A percentile compares a stretch with the other conserved stretches of the same genome.
phyloP scores from a whole-genome alignment of 2,113 vertebrate species.

The Brienomyrus brachyistius region DNA sequence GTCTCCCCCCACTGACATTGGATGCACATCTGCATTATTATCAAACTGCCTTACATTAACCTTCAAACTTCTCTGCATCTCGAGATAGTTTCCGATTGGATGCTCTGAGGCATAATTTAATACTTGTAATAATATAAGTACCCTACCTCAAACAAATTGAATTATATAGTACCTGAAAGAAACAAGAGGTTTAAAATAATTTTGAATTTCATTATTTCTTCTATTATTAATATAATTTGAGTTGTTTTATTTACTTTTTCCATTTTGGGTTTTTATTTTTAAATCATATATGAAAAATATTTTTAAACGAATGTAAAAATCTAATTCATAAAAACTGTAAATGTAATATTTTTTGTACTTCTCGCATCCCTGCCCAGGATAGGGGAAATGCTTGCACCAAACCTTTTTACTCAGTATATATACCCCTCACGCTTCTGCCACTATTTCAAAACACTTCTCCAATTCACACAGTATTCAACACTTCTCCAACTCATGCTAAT shows the following conservation, averaged over 20 bases:
- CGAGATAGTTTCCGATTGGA: neutral
- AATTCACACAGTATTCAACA: too few species aligned
- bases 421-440: neutral
- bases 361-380: neutral
- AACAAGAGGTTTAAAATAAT: neutral
- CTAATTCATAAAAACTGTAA: neutral
- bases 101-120: neutral
- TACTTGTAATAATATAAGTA: slow-evolving; percentile 2
- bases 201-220: neutral
- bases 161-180: neutral
- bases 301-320: neutral
- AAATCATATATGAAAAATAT: neutral
- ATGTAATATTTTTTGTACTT: neutral
- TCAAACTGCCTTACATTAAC: slow-evolving; percentile 12
- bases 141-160: neutral
- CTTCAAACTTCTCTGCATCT: slow-evolving; percentile 5
- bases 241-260: neutral
- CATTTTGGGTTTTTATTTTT: neutral
- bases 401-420: neutral
- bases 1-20: neutral
- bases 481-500: neutral
- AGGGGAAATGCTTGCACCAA: neutral
- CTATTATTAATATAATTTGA: neutral
- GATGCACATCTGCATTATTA: slow-evolving; percentile 16
- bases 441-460: neutral